phyloP scores from a whole-genome alignment of 2,113 vertebrate species.

The Ophiodon elongatus region DNA sequence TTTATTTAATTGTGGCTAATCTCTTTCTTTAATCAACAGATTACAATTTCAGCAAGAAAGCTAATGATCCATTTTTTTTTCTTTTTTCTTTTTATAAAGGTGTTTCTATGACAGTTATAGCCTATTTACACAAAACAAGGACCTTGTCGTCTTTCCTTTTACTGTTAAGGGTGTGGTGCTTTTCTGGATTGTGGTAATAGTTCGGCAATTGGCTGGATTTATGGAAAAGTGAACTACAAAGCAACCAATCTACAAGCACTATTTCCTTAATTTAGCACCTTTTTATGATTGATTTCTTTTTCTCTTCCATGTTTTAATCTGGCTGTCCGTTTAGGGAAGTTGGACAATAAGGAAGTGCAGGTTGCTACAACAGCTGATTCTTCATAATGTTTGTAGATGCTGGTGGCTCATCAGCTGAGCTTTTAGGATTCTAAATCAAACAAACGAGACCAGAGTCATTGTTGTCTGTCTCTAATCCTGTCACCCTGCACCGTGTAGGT shows the following conservation, averaged over 20 bases:
- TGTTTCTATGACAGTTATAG: background rate
- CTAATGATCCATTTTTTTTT: background rate
- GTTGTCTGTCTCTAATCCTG: background rate
- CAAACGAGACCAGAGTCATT: background rate
- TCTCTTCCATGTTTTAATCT: background rate
- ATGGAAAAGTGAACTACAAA: background rate
- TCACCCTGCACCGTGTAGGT: constrained; percentile 19
- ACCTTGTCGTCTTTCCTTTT: background rate
- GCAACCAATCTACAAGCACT: background rate
- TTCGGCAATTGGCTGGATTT: background rate
- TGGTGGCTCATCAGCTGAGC: background rate
- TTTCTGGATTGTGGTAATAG: background rate
- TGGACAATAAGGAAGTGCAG: background rate
- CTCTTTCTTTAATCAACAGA: background rate
- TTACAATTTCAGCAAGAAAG: background rate
- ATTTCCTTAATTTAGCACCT: background rate
- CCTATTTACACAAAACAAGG: background rate
- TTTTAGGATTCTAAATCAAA: background rate
- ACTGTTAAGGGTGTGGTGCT: constrained; percentile 28
- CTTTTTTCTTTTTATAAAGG: background rate
- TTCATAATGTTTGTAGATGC: background rate
- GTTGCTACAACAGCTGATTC: background rate
- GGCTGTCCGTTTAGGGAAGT: constrained; percentile 19
- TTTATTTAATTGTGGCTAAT: background rate
- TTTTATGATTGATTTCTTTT: background rate